Evolutionary conservation across 1,140 invertebrate genomes (phyloP), one percentile per base, ranked within the genome.

Genomic region (Druon quercuslanigerum): DNA sequence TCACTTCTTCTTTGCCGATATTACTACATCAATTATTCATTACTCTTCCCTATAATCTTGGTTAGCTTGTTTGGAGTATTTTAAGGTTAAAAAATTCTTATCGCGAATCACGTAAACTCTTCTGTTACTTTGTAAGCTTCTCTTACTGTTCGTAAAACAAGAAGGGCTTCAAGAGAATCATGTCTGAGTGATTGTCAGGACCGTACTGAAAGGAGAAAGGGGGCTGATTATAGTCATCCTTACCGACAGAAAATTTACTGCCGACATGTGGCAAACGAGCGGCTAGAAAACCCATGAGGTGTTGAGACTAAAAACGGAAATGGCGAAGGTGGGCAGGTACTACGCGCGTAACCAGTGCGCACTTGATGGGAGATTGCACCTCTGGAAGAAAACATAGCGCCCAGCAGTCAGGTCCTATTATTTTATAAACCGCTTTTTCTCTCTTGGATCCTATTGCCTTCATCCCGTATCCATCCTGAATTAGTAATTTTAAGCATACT

Each of bases 301-400:
- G 57, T 66, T 16, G 57, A 33, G 57, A 33, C 25, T 66, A 66
- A 66, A 66, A 66, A 66, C 57, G 57, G 57, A 66, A 66, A 20
- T 60, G 25, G 20, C 25, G 14, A 19, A 33, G 14, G 12, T 66
- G 40, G 57, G 57, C 25, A 66, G 57, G 20, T 66, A 40, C 57
- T 66, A 16, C 57, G 25, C 25, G 20, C 3, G 57, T 60, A 60
- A 60, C 57, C 20, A 60, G 57, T 60, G 20, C 16, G 25, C 25
- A 60, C 25, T 33, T 25, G 12, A 57, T 57, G 25, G 57, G 19
- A 60, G 19, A 60, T 60, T 60, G 17, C n/a, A 33, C 57, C 20
- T 25, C 25, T 46, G 52, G 17, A 8, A 54, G 52, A 60, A 33
- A 60, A 60, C 1, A 33, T 11, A 14, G 57, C 33, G 25, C 57